Conservation (phyloP, 2,113 vertebrate genomes). For the Calyptommatus sinebrachiatus region DNA sequence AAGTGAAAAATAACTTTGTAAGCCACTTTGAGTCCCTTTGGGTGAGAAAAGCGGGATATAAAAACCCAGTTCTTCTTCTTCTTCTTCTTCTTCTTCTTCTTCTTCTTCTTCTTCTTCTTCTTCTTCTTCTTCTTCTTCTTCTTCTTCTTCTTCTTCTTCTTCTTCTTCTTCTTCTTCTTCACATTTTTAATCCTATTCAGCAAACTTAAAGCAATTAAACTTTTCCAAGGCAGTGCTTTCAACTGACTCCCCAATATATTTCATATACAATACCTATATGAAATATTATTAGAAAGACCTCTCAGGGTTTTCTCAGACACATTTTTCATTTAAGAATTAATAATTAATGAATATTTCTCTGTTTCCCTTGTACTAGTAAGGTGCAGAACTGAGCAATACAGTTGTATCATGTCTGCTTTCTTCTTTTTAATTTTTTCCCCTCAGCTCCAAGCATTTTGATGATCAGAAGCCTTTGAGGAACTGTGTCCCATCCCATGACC, state of each 20-base stretch:
- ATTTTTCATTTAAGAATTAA: neutral
- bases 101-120: no score
- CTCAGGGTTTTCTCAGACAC: constrained; percentile 36
- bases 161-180: no score
- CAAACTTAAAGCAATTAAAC: accelerated
- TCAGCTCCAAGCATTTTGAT: constrained; percentile 27
- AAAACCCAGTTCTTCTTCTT: no score
- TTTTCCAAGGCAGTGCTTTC: constrained; percentile 9
- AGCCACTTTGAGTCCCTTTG: no score
- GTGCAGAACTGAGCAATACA: constrained; percentile 26
- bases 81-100: no score
- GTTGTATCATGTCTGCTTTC: neutral
- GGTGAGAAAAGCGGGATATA: no score
- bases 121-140: no score
- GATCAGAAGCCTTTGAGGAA: constrained; percentile 34
- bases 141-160: no score
- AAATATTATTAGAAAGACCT: neutral
- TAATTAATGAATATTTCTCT: constrained; percentile 53
- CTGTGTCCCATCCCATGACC: constrained; percentile 1
- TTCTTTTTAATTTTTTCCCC: neutral
- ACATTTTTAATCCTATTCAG: no score
- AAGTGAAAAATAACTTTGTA: no score
- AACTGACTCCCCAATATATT: neutral
- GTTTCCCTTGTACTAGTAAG: constrained; percentile 44
- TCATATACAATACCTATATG: neutral